Conservation (phyloP, 2,797 vertebrate species). For the Fundulus diaphanus region DNA sequence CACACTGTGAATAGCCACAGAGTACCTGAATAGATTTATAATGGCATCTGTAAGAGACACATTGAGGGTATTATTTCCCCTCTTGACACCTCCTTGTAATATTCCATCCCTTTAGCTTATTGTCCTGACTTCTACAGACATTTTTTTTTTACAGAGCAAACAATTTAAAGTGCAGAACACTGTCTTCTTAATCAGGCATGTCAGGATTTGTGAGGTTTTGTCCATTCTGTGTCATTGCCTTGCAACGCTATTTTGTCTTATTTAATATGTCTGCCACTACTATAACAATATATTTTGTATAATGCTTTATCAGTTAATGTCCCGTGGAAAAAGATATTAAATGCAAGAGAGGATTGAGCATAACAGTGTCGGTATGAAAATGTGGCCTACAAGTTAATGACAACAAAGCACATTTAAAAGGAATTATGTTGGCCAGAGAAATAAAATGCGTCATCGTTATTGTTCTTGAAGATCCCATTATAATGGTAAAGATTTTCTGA, state of each 20-base stretch:
- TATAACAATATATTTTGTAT: conserved; percentile 6
- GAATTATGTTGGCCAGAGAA: not conserved
- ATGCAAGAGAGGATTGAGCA: not conserved
- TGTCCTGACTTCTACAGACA: conserved; percentile 42
- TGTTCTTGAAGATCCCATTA: not conserved
- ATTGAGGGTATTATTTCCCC: conserved; percentile 60
- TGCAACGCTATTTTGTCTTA: conserved; percentile 18
- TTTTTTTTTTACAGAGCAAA: conserved; percentile 43
- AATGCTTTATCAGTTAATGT: conserved; percentile 36
- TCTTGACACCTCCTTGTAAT: conserved; percentile 58
- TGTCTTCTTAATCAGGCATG: conserved; percentile 26
- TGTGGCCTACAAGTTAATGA: conserved; percentile 5
- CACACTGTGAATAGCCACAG: conserved; percentile 57
- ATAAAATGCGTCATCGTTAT: not conserved
- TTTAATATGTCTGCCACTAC: conserved; percentile 35
- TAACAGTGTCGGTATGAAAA: conserved; percentile 1
- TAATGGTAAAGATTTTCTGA: not conserved
- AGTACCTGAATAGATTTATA: conserved; percentile 64
- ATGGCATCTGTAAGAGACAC: conserved; percentile 56
- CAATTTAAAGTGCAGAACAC: conserved; percentile 14
- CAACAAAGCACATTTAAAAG: not conserved
- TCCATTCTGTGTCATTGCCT: conserved; percentile 25
- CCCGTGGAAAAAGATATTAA: conserved; percentile 11
- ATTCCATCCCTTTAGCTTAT: conserved; percentile 33
- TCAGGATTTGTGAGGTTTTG: conserved; percentile 18